Conservation (phyloP, 2,797 vertebrate genomes). For the Phalanger gymnotis region DNA sequence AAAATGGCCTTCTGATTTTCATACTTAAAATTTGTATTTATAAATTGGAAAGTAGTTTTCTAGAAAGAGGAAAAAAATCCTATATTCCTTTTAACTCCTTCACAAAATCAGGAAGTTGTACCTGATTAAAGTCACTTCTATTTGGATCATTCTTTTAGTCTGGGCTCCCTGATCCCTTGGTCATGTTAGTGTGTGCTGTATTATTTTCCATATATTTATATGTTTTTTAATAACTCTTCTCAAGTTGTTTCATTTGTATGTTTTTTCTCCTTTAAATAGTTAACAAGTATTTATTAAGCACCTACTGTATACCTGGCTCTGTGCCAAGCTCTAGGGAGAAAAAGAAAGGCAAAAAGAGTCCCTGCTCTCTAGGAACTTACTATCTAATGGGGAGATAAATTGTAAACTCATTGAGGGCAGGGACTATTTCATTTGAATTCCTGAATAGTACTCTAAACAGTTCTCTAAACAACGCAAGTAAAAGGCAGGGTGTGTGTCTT, state of each 20-base stretch:
- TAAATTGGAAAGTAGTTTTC: constrained; percentile 46
- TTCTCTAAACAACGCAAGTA: not conserved
- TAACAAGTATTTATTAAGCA: constrained; percentile 42
- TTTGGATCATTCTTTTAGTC: not conserved
- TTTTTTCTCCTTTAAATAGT: constrained; percentile 23
- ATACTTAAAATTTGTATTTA: constrained; percentile 29
- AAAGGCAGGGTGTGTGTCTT: not conserved
- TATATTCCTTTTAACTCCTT: constrained; percentile 28
- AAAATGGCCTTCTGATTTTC: constrained; percentile 60
- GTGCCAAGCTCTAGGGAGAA: constrained; percentile 19
- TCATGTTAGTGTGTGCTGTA: not conserved
- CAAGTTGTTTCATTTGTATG: constrained; percentile 35
- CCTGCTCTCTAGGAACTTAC: not conserved
- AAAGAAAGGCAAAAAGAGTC: constrained; percentile 2
- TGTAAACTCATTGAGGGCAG: not conserved
- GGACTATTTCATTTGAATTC: not conserved
- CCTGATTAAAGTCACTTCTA: constrained; percentile 11
- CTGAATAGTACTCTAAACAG: not conserved
- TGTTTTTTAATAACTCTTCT: not conserved
- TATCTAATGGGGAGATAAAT: not conserved
- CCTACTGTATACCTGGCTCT: constrained; percentile 14
- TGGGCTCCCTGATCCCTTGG: not conserved
- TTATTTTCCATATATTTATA: constrained; percentile 12
- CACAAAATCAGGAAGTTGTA: not conserved
- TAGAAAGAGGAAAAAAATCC: constrained; percentile 14